Percentiles rank a stretch among this genome's conserved stretches.
phyloP scores from a whole-genome alignment of 64 coral and sea anemone genomes.

The Stichodactyla mertensii region DNA sequence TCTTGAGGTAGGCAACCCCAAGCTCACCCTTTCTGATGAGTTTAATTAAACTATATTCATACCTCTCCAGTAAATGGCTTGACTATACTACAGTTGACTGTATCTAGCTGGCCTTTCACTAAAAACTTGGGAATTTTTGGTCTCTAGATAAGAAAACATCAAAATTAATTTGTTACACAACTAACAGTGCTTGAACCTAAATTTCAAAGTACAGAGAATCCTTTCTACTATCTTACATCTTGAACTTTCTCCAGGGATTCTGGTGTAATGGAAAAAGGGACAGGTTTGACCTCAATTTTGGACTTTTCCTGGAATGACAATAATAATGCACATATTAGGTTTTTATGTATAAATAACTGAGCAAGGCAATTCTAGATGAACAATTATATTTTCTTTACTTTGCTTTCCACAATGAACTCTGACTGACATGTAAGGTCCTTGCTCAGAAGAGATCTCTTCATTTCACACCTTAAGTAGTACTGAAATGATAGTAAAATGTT shows the following conservation, averaged over 20 bases:
- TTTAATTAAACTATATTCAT: not conserved
- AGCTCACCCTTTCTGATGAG: too few species aligned
- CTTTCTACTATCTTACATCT: slow-evolving; percentile 50
- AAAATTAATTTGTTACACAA: not conserved
- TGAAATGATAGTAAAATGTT: slow-evolving; percentile 19
- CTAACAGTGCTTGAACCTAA: too few species aligned
- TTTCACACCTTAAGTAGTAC: slow-evolving; percentile 91
- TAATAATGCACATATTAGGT: not conserved
- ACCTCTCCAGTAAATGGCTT: slow-evolving; percentile 98
- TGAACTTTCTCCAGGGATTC: slow-evolving; percentile 96
- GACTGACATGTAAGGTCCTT: slow-evolving; percentile 82
- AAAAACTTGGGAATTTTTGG: slow-evolving; percentile 91
- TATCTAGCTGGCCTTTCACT: slow-evolving; percentile 81
- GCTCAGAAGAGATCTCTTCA: slow-evolving; percentile 88
- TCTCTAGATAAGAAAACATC: slow-evolving; percentile 50
- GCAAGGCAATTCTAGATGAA: not conserved
- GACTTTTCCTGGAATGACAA: slow-evolving; percentile 18
- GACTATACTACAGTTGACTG: slow-evolving; percentile 64
- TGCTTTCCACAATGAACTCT: slow-evolving; percentile 97
- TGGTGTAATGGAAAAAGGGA: slow-evolving; percentile 89
- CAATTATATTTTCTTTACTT: slow-evolving; percentile 20
- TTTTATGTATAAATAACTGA: not conserved
- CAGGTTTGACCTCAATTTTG: slow-evolving; percentile 40
- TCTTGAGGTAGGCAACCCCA: too few species aligned
- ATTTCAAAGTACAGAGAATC: not conserved